Conservation (phyloP, 2,113 vertebrate species). For the Meleagris gallopavo region DNA sequence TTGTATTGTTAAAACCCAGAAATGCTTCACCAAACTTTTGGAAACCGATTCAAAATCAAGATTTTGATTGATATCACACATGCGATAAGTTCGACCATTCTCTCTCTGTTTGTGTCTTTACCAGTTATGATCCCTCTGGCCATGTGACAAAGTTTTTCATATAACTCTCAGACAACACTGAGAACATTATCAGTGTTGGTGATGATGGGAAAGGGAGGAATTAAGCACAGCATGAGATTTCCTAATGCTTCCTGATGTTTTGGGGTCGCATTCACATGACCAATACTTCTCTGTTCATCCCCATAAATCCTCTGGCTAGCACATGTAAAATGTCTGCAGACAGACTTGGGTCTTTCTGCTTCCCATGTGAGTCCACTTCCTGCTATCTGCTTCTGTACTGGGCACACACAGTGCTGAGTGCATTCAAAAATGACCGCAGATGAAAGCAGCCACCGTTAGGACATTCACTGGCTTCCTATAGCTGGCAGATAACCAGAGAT, state of each 20-base stretch:
- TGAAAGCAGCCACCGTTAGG: neutral
- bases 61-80: neutral
- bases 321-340: neutral
- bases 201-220: neutral
- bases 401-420: neutral
- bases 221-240: neutral
- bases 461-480: neutral
- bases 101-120: neutral
- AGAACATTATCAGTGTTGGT: neutral
- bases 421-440: neutral
- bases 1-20: neutral
- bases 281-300: neutral
- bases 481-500: neutral
- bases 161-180: neutral
- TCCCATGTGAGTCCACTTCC: fast-evolving
- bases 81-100: neutral
- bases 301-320: neutral
- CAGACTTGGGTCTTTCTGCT: neutral
- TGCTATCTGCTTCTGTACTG: neutral
- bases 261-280: neutral
- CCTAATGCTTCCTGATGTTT: neutral
- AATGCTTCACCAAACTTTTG: neutral
- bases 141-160: neutral
- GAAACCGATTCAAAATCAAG: neutral
- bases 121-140: neutral